These are phyloP conservation scores for Melanitta fusca DNA, from an alignment of 2,797 vertebrate genomes.

Conservation along the genomic window DNA sequence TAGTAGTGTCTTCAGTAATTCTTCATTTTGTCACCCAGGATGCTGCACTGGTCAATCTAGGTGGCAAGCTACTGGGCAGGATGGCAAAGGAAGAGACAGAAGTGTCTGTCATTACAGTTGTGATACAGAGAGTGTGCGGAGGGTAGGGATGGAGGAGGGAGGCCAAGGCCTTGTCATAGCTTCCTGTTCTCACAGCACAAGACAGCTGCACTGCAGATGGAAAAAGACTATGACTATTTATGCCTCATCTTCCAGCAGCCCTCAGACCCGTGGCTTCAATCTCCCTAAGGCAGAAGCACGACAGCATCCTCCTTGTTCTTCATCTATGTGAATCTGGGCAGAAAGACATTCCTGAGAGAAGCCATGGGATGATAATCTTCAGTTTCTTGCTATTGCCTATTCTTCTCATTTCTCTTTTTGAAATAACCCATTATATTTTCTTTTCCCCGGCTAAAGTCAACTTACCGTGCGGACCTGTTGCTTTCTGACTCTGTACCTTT, in stretches of 20 bases:
- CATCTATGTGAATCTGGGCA: not conserved
- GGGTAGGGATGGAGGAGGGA: not conserved
- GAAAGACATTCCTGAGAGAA: not conserved
- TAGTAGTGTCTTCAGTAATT: not conserved
- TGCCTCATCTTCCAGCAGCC: not conserved
- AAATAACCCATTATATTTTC: not conserved
- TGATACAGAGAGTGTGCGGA: accelerated
- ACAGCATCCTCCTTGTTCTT: not conserved
- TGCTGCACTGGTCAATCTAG: not conserved
- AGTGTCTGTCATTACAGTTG: not conserved
- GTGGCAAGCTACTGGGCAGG: not conserved
- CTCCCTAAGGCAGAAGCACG: not conserved
- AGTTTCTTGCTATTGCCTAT: not conserved
- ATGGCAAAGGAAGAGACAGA: not conserved
- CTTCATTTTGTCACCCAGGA: not conserved
- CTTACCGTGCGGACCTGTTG: not conserved
- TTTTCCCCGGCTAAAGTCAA: not conserved
- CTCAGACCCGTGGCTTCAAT: not conserved
- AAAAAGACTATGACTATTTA: not conserved
- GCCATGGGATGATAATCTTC: not conserved
- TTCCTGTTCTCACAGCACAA: not conserved
- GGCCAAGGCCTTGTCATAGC: not conserved
- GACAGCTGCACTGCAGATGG: not conserved
- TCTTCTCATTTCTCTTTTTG: not conserved
- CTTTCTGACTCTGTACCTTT: not conserved